These are phyloP conservation scores for Monopis laevigella DNA, from an alignment of 2,888 invertebrate species.

Conservation along the genomic window DNA sequence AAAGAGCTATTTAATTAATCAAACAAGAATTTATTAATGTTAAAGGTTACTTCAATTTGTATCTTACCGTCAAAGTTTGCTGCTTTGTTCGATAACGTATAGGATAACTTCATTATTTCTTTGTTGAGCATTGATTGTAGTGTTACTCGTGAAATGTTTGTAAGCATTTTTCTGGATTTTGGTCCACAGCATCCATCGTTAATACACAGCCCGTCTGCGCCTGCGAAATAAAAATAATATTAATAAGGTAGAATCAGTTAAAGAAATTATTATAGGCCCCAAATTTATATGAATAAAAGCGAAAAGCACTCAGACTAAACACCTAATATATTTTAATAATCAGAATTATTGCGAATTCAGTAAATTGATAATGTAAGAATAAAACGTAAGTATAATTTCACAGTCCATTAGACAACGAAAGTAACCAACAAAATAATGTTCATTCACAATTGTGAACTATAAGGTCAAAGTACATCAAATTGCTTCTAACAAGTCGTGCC, in stretches of 20 bases:
- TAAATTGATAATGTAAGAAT: too few relatives aligned
- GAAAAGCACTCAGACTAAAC: too few relatives aligned
- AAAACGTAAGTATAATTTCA: too few relatives aligned
- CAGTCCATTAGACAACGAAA: too few relatives aligned
- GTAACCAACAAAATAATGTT: too few relatives aligned
- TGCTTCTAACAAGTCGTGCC: background rate
- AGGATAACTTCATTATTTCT: constrained; percentile 78
- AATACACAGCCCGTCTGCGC: constrained; percentile 63
- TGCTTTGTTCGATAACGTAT: constrained; percentile 79
- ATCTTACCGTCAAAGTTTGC: constrained; percentile 86
- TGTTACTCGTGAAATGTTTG: constrained; percentile 74
- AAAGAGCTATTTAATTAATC: too few relatives aligned
- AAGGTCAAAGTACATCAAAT: background rate
- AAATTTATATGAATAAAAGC: too few relatives aligned
- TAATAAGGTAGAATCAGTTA: background rate
- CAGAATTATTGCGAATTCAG: too few relatives aligned
- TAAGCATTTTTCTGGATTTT: constrained; percentile 69
- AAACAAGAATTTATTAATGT: too few relatives aligned
- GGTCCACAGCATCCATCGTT: constrained; percentile 73
- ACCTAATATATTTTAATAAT: too few relatives aligned
- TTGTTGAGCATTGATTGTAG: constrained; percentile 79
- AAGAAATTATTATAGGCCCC: too few relatives aligned
- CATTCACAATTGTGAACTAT: too few relatives aligned
- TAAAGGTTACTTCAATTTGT: background rate
- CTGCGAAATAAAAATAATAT: constrained; percentile 25